These are phyloP conservation scores for Sminthurides aquaticus DNA, from an alignment of 2,888 invertebrate genomes.

Conservation along the genomic window DNA sequence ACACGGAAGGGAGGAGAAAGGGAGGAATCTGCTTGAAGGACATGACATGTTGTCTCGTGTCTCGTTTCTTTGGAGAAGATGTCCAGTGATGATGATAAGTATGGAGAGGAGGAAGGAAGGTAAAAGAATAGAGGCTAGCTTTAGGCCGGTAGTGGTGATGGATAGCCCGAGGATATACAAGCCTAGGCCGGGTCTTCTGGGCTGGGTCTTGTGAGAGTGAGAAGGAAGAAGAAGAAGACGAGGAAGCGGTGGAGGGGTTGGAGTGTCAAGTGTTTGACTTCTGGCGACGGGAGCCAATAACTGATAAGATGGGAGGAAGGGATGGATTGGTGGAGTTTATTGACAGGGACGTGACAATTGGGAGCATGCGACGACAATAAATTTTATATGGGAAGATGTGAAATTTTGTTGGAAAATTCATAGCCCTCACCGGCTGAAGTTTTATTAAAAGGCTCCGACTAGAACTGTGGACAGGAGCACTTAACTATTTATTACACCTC, in stretches of 20 bases:
- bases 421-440: constrained; percentile 6
- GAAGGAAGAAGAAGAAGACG: neutral
- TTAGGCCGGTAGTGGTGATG: too few species aligned
- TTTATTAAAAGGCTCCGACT: constrained; percentile 4
- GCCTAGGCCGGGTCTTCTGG: too few species aligned
- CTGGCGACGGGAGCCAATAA: constrained; percentile 20
- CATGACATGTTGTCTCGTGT: too few species aligned
- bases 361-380: constrained; percentile 25
- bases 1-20: too few species aligned
- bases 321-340: constrained; percentile 20
- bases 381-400: constrained; percentile 22
- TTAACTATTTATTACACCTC: constrained; percentile 19
- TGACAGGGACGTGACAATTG: constrained; percentile 24
- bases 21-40: too few species aligned
- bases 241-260: neutral
- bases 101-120: too few species aligned
- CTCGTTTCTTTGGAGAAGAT: too few species aligned
- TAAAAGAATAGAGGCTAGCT: too few species aligned
- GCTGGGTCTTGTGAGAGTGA: neutral
- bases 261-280: constrained; percentile 22
- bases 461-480: constrained; percentile 20
- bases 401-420: constrained; percentile 8
- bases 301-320: constrained; percentile 17
- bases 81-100: too few species aligned
- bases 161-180: too few species aligned